A percentile compares a stretch with the other conserved stretches of the same genome.
phyloP scores from a whole-genome alignment of 2,113 vertebrate genomes.

The Myanophis thanlyinensis region DNA sequence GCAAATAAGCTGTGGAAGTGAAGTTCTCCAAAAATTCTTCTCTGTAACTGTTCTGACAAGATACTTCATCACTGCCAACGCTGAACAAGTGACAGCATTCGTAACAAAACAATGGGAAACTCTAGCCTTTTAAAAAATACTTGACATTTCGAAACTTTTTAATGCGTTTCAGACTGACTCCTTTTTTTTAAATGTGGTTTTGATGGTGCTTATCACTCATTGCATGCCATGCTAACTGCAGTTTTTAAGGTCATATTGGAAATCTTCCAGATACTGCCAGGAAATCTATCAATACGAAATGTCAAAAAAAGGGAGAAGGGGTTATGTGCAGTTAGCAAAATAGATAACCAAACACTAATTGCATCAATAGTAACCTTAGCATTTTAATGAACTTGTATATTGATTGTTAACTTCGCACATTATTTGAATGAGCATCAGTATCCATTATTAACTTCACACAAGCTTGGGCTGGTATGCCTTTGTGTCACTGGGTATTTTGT shows the following conservation, averaged over 20 bases:
- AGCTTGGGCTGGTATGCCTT: not conserved
- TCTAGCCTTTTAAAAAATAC: not conserved
- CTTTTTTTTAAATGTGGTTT: not conserved
- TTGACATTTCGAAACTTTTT: slow-evolving; percentile 19
- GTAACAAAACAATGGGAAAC: not conserved
- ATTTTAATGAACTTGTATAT: not conserved
- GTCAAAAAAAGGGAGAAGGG: not conserved
- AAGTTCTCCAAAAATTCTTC: not conserved
- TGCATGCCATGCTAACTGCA: not conserved
- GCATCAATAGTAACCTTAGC: not conserved
- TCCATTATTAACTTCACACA: not conserved
- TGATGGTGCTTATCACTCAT: not conserved
- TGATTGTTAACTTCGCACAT: not conserved
- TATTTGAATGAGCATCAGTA: not conserved
- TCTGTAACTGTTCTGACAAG: not conserved
- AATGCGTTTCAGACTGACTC: not conserved
- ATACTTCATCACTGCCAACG: not conserved
- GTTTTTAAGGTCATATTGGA: not conserved
- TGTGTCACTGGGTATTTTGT: not conserved
- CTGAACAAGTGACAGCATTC: not conserved
- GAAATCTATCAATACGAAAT: slow-evolving; percentile 4
- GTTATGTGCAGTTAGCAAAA: not conserved
- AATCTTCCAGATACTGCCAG: not conserved
- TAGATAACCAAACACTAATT: not conserved
- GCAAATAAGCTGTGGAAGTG: not conserved